These are phyloP conservation scores for Lepus townsendii DNA, from an alignment of 2,797 vertebrate species.

Conservation along the genomic window DNA sequence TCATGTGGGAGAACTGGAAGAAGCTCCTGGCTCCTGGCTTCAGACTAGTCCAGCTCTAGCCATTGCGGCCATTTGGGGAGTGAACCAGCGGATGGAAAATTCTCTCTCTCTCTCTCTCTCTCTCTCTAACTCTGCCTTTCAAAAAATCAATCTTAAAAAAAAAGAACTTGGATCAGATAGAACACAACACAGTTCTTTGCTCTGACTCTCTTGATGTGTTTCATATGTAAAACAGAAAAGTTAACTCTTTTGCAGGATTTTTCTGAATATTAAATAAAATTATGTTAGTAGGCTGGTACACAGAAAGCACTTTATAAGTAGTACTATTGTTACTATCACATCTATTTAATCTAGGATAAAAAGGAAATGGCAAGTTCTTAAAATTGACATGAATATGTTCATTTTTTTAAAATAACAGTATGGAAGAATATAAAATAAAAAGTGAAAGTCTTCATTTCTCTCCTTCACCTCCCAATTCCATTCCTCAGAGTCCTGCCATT, in stretches of 20 bases:
- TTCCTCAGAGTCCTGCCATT: not conserved
- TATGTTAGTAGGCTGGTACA: not conserved
- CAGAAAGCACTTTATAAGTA: conserved; percentile 28
- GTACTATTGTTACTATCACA: not conserved
- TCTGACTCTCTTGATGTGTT: conserved; percentile 22
- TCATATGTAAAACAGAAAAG: conserved; percentile 6
- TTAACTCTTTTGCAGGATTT: not conserved
- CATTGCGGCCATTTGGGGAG: no score
- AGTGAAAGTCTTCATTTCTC: conserved; percentile 34
- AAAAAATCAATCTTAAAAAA: no score
- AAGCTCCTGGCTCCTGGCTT: no score
- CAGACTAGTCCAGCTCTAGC: no score
- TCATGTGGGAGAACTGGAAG: no score
- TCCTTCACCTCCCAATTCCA: conserved; percentile 10
- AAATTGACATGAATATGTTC: conserved; percentile 36
- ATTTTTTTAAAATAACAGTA: conserved; percentile 14
- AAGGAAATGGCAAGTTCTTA: conserved; percentile 55
- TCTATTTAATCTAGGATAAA: conserved; percentile 47
- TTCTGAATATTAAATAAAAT: not conserved
- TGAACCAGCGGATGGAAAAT: no score
- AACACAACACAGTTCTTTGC: not conserved
- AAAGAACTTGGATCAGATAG: no score
- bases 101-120: no score
- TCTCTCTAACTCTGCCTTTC: no score
- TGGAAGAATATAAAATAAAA: conserved; percentile 39